Evolutionary conservation across 2,888 invertebrate species (phyloP), one percentile per base, ranked within the genome.

Genomic region (Entomobrya proxima): DNA sequence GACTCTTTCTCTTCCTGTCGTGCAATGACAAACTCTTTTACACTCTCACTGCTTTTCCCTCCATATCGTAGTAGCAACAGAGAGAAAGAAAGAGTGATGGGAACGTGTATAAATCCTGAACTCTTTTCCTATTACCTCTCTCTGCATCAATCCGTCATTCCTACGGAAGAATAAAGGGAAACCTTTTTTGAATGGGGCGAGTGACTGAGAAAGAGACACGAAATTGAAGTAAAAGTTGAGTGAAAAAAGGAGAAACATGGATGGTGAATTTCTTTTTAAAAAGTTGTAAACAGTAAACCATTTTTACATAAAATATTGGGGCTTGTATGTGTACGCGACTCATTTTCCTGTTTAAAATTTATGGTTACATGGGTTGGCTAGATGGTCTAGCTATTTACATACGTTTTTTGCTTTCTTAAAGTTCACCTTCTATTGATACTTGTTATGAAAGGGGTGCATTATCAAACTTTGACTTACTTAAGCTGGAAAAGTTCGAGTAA

Each of bases 131-230:
- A 87, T 87, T 87, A 87, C 79, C 84, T 81, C 75, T n/a, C n/a
- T 76, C 67, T 74, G 76, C 85, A 88, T 88, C 86, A 88, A 88
- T 86, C 84, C 86, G 86, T 81, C 88, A 86, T 88, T 88, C 78
- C 67, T 74, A 35, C 37, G 27, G 40, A 55, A 55, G 76, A 64
- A 47, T 75, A 24, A 47, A 61, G 64, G 40, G 64, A 64, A 64
- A 37, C 18, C 7, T 2, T 24, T 47, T 61, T 79, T 69, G 50
- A 67, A 79, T 67, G 35, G 67, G 35, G 18, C 2, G 24, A 21
- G 27, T 27, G 6, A 55, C 55, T 2, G 27, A 55, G 27, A 15
- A 11, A 40, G 44, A 55, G 24, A 61, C 61, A 61, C 61, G 30
- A 30, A 30, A 30, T 30, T 30, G 30, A 61, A 61, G 24, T 74